Evolutionary conservation across 2,888 invertebrate genomes (phyloP).

Genomic region (Cephus rjabovi): DNA sequence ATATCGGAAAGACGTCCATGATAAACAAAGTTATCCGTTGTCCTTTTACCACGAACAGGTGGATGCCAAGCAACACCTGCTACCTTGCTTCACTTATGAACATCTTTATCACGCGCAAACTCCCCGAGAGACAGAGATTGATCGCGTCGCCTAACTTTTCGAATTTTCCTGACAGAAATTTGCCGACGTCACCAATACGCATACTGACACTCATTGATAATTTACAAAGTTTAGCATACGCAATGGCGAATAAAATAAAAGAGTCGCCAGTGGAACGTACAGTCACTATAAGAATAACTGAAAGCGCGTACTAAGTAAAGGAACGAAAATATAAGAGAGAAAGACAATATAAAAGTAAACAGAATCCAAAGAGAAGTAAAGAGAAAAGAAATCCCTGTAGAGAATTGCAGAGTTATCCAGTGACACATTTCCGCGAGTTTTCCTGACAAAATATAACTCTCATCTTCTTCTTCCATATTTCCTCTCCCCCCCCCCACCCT

Average conservation of each 20-base stretch:
- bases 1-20: constrained; percentile 2
- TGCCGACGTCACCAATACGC: neutral
- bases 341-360: neutral
- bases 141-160: constrained; percentile 27
- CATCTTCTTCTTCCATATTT: constrained; percentile 9
- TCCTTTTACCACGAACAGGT: constrained; percentile 36
- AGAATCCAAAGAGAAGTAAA: neutral
- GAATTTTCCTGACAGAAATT: neutral
- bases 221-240: neutral
- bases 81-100: constrained; percentile 35
- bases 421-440: neutral
- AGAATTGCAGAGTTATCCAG: neutral
- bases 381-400: neutral
- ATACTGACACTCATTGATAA: neutral
- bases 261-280: neutral
- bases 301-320: neutral
- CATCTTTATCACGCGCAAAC: constrained; percentile 34
- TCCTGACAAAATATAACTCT: constrained; percentile 6
- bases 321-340: neutral
- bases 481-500: neutral
- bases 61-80: constrained; percentile 40
- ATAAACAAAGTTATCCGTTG: constrained; percentile 17
- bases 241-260: neutral
- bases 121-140: constrained; percentile 32
- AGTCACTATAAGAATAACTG: neutral